Percentiles rank a stretch among this genome's conserved stretches.
These are phyloP conservation scores for Lepidiolamprologus cunningtoni DNA, from an alignment of 2,113 vertebrate genomes.

Conservation along the genomic window DNA sequence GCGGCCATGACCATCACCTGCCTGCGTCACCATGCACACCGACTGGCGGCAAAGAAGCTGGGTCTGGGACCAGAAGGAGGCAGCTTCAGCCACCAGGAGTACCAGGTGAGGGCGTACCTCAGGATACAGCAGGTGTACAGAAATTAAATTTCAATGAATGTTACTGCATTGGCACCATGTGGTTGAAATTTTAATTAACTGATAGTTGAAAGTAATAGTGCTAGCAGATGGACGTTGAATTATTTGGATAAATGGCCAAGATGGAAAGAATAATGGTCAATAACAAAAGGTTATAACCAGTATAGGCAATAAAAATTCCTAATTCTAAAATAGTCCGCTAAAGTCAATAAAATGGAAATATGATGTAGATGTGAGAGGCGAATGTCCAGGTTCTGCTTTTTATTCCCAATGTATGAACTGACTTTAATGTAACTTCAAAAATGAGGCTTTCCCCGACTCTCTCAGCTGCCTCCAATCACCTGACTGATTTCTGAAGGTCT, in stretches of 20 bases:
- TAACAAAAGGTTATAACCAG: background rate
- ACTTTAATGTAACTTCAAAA: background rate
- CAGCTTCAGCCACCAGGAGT: conserved; percentile 84
- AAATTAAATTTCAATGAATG: background rate
- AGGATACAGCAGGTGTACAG: background rate
- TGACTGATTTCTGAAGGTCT: background rate
- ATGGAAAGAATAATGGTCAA: background rate
- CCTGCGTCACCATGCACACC: conserved; percentile 80
- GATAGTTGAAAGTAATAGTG: background rate
- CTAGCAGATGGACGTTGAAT: accelerated
- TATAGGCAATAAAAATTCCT: background rate
- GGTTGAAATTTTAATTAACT: background rate
- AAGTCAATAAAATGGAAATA: background rate
- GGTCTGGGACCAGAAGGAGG: conserved; percentile 86
- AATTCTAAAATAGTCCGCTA: background rate
- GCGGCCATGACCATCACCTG: conserved; percentile 78
- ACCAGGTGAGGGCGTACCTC: conserved; percentile 77
- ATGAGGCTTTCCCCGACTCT: background rate
- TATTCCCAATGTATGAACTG: background rate
- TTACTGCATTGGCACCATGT: background rate
- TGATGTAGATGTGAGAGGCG: background rate
- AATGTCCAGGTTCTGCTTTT: background rate
- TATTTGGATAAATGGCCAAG: background rate
- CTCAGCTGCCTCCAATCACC: background rate
- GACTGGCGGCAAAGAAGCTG: conserved; percentile 83